Evolutionary conservation across 2,888 invertebrate genomes (phyloP), one percentile per base, ranked within the genome.

Genomic region (Andrena minutula): DNA sequence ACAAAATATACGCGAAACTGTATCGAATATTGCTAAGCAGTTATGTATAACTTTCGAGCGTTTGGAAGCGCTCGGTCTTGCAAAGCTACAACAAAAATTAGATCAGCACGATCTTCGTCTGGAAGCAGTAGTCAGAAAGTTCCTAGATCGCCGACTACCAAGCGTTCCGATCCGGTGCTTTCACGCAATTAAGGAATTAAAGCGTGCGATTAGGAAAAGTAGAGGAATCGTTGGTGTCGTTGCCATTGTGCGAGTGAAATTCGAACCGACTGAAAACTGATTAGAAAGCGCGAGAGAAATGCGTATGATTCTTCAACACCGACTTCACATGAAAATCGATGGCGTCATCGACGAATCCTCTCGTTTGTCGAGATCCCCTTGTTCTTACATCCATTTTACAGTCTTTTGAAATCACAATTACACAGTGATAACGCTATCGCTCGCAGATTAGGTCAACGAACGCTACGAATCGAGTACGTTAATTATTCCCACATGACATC

Each of bases 381-480:
- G 30, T 47, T 32, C 28, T 75, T 70, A 75, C 64, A 16, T 65
- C 35, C 68, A 16, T 32, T 51, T 49, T 41, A 28, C 60, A 8
- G 30, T 26, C 35, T 87, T 83, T 87, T 70, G 81, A 83, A 83
- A 87, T 79, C 78, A 60, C 16, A 69, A 69, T 80, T 75, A 65
- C 35, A 16, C 28, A n/a, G 71, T 53, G 86, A 86, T 86, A 87
- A 75, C 64, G 35, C 51, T 85, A 87, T 87, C 86, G 83, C 63
- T 65, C 51, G 47, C 53, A 66, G 61, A 79, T 79, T 79, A 68
- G 85, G 85, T 87, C 87, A 87, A 87, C 32, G 87, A 79, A 81
- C 86, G 73, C 60, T 56, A 5, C 23, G 58, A 4, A 79, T 72
- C 79, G 51, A 32, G 70, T 23, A 23, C 64, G 35, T 78, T 78